Evolutionary conservation across 2,888 invertebrate genomes (phyloP).

Genomic region (Tanytarsus gracilentus): DNA sequence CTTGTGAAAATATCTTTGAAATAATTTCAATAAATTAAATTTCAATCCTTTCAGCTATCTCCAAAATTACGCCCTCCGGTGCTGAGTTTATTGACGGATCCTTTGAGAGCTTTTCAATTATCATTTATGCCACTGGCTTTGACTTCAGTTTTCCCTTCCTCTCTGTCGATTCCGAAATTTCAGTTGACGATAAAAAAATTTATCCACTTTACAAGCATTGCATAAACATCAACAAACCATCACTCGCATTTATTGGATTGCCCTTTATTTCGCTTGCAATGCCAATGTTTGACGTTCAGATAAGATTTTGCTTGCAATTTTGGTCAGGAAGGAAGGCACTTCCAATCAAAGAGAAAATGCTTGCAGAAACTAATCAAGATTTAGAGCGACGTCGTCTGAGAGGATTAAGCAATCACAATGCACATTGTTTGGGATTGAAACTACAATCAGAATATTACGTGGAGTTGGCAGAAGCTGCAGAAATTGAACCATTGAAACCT

Average conservation of each 20-base stretch:
- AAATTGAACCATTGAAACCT: slow-evolving; percentile 46
- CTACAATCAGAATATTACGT: slow-evolving; percentile 50
- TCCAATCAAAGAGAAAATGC: slow-evolving; percentile 57
- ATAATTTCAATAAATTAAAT: slow-evolving; percentile 33
- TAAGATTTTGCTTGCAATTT: slow-evolving; percentile 54
- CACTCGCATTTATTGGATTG: slow-evolving; percentile 73
- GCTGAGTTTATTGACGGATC: slow-evolving; percentile 57
- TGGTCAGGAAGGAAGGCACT: slow-evolving; percentile 54
- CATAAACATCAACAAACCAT: slow-evolving; percentile 67
- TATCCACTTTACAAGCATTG: slow-evolving; percentile 79
- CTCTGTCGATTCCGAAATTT: slow-evolving; percentile 55
- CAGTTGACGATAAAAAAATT: slow-evolving; percentile 67
- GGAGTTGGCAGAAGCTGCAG: slow-evolving; percentile 47
- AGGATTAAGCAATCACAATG: background rate
- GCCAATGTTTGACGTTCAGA: slow-evolving; percentile 73
- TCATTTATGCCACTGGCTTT: slow-evolving; percentile 74
- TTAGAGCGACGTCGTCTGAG: background rate
- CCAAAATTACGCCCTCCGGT: slow-evolving; percentile 45
- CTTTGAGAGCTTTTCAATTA: slow-evolving; percentile 52
- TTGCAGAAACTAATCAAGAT: slow-evolving; percentile 52
- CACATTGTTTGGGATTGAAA: background rate
- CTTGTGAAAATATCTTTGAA: too few relatives aligned
- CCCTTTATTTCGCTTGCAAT: slow-evolving; percentile 75
- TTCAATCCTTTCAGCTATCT: too few relatives aligned
- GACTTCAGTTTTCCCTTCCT: slow-evolving; percentile 68